phyloP scores from a whole-genome alignment of 2,888 invertebrate genomes.

The Omphaloscelis lunosa region DNA sequence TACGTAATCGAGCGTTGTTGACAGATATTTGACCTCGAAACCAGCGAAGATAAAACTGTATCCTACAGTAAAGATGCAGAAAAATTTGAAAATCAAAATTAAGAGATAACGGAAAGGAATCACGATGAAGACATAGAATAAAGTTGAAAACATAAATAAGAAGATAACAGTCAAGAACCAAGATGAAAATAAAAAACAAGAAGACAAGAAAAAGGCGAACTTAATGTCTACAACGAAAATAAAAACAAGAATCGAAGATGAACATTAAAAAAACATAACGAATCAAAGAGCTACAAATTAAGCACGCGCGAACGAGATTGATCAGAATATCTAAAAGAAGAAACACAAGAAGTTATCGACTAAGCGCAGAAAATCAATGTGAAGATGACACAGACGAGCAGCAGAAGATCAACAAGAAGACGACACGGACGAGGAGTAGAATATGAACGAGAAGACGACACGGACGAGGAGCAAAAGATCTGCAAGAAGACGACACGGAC shows the following conservation, averaged over 20 bases:
- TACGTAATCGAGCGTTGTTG: slow-evolving; percentile 39
- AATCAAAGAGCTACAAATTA: not conserved
- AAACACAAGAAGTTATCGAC: not conserved
- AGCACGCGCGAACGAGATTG: not conserved
- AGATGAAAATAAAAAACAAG: not conserved
- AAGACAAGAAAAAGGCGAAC: not conserved
- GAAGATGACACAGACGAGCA: not conserved
- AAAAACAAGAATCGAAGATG: not conserved
- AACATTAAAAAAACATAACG: not conserved
- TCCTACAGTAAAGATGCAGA: not conserved
- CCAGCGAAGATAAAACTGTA: not conserved
- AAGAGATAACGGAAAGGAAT: not conserved
- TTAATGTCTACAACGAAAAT: not conserved
- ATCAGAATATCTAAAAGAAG: not conserved
- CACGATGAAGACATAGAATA: not conserved
- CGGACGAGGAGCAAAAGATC: not conserved
- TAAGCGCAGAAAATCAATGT: not conserved
- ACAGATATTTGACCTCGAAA: slow-evolving; percentile 29
- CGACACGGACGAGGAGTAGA: slow-evolving; percentile 38
- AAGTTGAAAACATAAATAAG: not conserved
- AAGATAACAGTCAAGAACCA: not conserved
- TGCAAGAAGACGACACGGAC: slow-evolving; percentile 25
- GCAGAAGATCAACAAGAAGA: slow-evolving; percentile 6
- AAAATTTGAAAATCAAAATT: not conserved
- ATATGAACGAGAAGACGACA: slow-evolving; percentile 5